phyloP scores from a whole-genome alignment of 2,888 invertebrate species.

The Cataglyphis rosenhaueri region DNA sequence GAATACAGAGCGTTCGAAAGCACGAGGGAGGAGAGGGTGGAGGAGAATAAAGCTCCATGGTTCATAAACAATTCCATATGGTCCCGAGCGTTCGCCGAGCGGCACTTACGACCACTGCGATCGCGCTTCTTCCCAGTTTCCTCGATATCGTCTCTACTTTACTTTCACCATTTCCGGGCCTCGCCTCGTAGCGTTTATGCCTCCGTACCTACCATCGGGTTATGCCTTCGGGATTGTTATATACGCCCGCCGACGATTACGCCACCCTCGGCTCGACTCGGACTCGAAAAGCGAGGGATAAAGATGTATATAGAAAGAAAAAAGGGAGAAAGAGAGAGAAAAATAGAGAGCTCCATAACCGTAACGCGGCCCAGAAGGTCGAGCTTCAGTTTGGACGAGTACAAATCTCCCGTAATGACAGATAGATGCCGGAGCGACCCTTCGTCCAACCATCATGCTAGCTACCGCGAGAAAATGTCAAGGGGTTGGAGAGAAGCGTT shows the following conservation, averaged over 20 bases:
- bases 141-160: slow-evolving; percentile 73
- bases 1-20: slow-evolving; percentile 62
- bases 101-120: slow-evolving; percentile 69
- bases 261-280: slow-evolving; percentile 58
- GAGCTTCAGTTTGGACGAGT: slow-evolving; percentile 71
- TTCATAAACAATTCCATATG: slow-evolving; percentile 78
- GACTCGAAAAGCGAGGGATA: slow-evolving; percentile 46
- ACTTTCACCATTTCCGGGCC: slow-evolving; percentile 78
- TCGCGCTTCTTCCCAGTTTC: slow-evolving; percentile 73
- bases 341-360: slow-evolving; percentile 72
- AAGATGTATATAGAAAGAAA: background rate
- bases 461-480: slow-evolving; percentile 71
- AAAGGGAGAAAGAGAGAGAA: slow-evolving; percentile 40
- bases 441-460: slow-evolving; percentile 46
- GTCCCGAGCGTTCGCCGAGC: slow-evolving; percentile 69
- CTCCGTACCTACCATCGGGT: slow-evolving; percentile 72
- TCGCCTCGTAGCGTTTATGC: slow-evolving; percentile 71
- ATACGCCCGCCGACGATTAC: slow-evolving; percentile 74
- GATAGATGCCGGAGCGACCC: slow-evolving; percentile 76
- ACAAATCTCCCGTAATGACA: slow-evolving; percentile 79
- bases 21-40: slow-evolving; percentile 35
- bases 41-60: slow-evolving; percentile 74
- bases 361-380: slow-evolving; percentile 76
- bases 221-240: slow-evolving; percentile 76
- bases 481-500: slow-evolving; percentile 65